phyloP scores from a whole-genome alignment of 30 jellyfish, hydroid and myxozoan species.

The Mastigias papua region DNA sequence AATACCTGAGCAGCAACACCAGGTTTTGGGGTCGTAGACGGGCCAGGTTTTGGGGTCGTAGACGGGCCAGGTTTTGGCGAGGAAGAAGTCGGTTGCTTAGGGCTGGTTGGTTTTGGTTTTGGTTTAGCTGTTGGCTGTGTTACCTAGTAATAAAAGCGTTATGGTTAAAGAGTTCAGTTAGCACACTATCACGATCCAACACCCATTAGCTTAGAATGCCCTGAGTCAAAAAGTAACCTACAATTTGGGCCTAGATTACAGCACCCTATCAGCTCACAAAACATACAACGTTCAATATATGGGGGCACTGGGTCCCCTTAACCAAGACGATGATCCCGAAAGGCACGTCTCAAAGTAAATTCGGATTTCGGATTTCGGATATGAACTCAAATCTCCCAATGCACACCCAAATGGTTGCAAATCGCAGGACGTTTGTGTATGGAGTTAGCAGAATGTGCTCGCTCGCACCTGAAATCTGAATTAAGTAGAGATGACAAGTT shows the following conservation, averaged over 20 bases:
- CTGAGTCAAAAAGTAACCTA: neutral
- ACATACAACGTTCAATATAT: neutral
- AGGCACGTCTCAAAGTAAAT: too few species aligned
- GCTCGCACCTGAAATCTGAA: too few species aligned
- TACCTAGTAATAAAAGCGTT: neutral
- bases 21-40: constrained; percentile 26
- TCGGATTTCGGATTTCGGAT: too few species aligned
- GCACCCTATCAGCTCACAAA: neutral
- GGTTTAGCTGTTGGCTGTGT: constrained; percentile 10
- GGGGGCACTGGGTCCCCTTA: too few species aligned
- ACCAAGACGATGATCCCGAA: too few species aligned
- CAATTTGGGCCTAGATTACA: neutral
- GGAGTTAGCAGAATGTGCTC: too few species aligned
- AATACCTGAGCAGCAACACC: constrained; percentile 66
- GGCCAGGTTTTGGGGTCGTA: constrained; percentile 7
- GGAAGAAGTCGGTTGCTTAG: constrained; percentile 15
- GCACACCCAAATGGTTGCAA: too few species aligned
- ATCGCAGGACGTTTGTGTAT: too few species aligned
- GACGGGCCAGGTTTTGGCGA: constrained; percentile 22
- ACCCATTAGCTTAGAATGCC: neutral
- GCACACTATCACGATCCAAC: neutral
- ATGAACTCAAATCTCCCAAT: too few species aligned
- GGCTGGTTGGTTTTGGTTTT: constrained; percentile 1
- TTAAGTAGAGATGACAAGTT: too few species aligned
- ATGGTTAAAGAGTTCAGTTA: neutral